phyloP scores from a whole-genome alignment of 2,113 vertebrate species.

The Gasterosteus nipponicus region DNA sequence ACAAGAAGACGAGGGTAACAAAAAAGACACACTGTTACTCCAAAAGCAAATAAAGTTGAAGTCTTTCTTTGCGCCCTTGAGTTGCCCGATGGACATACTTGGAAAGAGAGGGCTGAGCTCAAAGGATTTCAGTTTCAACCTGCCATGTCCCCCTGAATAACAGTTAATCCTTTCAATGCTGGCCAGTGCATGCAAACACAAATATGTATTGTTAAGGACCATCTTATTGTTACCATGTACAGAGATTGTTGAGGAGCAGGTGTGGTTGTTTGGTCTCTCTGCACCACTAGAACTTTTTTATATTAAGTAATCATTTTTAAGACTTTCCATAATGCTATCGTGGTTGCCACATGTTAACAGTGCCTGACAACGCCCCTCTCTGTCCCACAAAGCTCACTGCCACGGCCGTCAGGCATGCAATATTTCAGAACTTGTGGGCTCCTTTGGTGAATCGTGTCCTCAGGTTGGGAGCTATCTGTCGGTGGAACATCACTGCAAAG shows the following conservation, averaged over 20 bases:
- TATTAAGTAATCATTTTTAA: neutral
- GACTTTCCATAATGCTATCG: neutral
- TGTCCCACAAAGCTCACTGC: constrained; percentile 80
- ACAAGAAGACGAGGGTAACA: neutral
- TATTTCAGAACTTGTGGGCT: constrained; percentile 78
- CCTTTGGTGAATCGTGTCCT: constrained; percentile 86
- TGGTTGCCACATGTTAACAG: neutral
- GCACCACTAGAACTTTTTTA: neutral
- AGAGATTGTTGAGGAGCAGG: neutral
- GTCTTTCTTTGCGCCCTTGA: neutral
- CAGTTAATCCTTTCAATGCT: neutral
- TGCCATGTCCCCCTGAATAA: neutral
- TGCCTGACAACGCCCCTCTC: neutral
- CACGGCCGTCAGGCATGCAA: constrained; percentile 86
- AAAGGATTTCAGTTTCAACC: neutral
- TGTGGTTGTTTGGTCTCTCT: neutral
- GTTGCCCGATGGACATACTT: neutral
- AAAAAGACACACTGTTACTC: neutral
- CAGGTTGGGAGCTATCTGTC: constrained; percentile 85
- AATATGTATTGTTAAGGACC: too few species aligned
- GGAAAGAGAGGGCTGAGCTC: neutral
- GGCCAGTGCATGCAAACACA: too few species aligned
- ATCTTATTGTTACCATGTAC: too few species aligned
- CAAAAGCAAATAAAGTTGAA: neutral
- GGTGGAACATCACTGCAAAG: constrained; percentile 86